Conservation (phyloP, 1,140 invertebrate genomes). For the Schlechtendalia chinensis region DNA sequence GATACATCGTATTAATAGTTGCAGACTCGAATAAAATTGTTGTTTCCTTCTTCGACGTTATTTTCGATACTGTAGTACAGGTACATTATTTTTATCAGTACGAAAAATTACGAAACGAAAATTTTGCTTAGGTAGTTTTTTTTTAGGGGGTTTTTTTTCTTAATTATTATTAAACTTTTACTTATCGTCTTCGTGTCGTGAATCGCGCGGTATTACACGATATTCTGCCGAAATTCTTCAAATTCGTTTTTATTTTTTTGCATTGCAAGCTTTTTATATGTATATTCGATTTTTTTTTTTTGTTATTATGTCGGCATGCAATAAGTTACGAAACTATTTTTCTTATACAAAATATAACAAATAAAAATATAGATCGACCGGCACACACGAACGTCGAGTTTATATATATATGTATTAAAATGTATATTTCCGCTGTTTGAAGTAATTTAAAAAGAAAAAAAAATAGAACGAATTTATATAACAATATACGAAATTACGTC, state of each 20-base stretch:
- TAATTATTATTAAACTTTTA: conserved; percentile 12
- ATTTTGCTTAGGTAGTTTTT: background rate
- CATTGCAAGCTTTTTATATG: conserved; percentile 20
- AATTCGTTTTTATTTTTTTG: conserved; percentile 4
- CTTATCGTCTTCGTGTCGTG: background rate
- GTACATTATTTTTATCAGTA: background rate
- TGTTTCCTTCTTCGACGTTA: too few relatives aligned
- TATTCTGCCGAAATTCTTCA: conserved; percentile 2
- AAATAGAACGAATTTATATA: too few relatives aligned
- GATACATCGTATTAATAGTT: too few relatives aligned
- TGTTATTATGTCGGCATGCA: background rate
- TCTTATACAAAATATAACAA: background rate
- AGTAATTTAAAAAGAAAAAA: too few relatives aligned
- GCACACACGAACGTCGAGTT: too few relatives aligned
- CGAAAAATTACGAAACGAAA: conserved; percentile 18
- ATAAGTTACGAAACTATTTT: conserved; percentile 12
- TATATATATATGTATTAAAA: too few relatives aligned
- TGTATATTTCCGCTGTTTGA: too few relatives aligned
- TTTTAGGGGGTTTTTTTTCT: background rate
- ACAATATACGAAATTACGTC: too few relatives aligned
- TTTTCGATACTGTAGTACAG: background rate
- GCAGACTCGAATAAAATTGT: too few relatives aligned
- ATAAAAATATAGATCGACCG: too few relatives aligned
- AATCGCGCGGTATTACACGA: background rate
- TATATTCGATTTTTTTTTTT: conserved; percentile 1